phyloP scores from a whole-genome alignment of 2,797 vertebrate genomes.

The Austrolebias charrua region DNA sequence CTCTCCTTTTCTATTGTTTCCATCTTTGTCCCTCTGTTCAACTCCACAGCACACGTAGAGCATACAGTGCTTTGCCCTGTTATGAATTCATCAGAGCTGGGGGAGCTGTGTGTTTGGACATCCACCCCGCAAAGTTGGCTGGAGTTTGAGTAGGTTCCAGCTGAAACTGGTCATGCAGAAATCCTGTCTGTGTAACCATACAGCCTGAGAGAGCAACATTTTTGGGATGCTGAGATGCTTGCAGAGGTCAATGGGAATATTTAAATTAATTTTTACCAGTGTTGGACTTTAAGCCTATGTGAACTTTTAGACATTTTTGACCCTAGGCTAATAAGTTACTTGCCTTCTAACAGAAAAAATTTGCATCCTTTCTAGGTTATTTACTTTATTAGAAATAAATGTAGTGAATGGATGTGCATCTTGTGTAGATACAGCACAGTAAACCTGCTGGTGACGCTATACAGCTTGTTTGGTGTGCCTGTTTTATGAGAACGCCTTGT shows the following conservation, averaged over 20 bases:
- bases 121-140: slow-evolving; percentile 52
- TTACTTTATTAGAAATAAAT: background rate
- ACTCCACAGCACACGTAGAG: slow-evolving; percentile 7
- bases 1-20: slow-evolving; percentile 16
- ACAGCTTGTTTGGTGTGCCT: background rate
- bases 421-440: background rate
- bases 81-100: slow-evolving; percentile 65
- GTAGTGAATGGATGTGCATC: background rate
- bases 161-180: slow-evolving; percentile 23
- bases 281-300: no score
- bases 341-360: slow-evolving; percentile 5
- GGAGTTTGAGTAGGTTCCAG: slow-evolving; percentile 25
- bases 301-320: slow-evolving; percentile 1
- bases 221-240: no score
- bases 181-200: slow-evolving; percentile 6
- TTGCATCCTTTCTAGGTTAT: background rate
- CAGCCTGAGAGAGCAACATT: no score
- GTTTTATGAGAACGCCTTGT: no score
- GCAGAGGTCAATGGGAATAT: no score
- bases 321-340: background rate
- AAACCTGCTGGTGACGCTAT: background rate
- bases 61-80: slow-evolving; percentile 35
- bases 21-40: slow-evolving; percentile 14
- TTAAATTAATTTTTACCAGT: no score
- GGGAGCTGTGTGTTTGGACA: slow-evolving; percentile 58